phyloP scores from a whole-genome alignment of 2,888 invertebrate species.

The Macrosiphum euphorbiae region DNA sequence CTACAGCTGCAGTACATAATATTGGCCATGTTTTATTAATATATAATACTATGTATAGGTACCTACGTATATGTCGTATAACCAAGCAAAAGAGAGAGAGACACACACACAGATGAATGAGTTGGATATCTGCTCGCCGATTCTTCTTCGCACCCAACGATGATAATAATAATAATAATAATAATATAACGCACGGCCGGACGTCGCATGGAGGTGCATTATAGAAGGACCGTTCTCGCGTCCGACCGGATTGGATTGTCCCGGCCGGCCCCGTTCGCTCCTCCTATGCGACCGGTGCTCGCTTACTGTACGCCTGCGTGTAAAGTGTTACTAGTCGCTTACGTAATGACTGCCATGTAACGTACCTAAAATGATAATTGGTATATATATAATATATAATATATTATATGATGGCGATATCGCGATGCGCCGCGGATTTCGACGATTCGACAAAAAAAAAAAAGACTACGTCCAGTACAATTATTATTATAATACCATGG shows the following conservation, averaged over 20 bases:
- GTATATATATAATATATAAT: no score
- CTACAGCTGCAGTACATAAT: background rate
- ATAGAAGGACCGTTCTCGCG: slow-evolving; percentile 41
- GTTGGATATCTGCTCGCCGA: background rate
- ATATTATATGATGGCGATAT: background rate
- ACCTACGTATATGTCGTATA: no score
- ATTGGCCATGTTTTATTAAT: background rate
- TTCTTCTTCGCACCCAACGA: background rate
- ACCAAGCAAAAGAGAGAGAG: background rate
- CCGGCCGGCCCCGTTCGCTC: slow-evolving; percentile 63
- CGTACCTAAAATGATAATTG: background rate
- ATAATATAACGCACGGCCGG: background rate
- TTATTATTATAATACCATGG: no score
- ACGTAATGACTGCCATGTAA: background rate
- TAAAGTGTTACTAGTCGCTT: no score
- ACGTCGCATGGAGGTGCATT: background rate
- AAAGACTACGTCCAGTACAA: background rate
- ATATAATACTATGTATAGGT: no score
- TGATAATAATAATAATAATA: background rate
- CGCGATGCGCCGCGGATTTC: background rate
- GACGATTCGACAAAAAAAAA: background rate
- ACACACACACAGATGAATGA: background rate
- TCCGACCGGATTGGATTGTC: slow-evolving; percentile 63
- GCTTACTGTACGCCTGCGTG: background rate
- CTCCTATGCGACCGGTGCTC: slow-evolving; percentile 36